A percentile compares a stretch with the other conserved stretches of the same genome.
These are phyloP conservation scores for Dexiosoma caninum DNA, from an alignment of 2,888 invertebrate species.

Conservation along the genomic window DNA sequence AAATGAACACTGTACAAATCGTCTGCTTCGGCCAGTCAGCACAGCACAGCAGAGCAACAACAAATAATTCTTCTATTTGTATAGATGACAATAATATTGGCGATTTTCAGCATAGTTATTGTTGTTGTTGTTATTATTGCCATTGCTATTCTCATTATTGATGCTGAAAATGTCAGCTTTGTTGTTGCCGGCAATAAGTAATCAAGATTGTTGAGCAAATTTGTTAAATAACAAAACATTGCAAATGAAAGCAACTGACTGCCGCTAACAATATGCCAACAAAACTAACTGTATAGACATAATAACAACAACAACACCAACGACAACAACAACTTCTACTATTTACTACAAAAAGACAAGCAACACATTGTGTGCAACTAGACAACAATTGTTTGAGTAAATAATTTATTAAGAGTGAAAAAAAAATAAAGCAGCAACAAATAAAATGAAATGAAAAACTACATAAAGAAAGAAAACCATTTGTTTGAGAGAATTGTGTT, in stretches of 20 bases:
- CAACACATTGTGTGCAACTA: conserved; percentile 20
- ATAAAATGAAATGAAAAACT: conserved; percentile 17
- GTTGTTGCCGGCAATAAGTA: conserved; percentile 30
- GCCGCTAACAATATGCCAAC: not conserved
- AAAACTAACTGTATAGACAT: not conserved
- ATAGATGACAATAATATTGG: conserved; percentile 3
- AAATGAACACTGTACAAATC: not conserved
- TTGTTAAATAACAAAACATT: conserved; percentile 51
- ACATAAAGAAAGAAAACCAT: conserved; percentile 36
- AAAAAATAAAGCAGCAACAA: not conserved
- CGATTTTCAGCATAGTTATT: not conserved
- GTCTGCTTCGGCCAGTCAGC: conserved; percentile 19
- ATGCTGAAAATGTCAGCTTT: no score
- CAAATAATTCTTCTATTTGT: conserved; percentile 27
- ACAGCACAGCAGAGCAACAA: conserved; percentile 1
- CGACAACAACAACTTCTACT: no score
- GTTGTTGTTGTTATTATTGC: not conserved
- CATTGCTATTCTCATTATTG: not conserved
- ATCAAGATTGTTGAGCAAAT: conserved; percentile 50
- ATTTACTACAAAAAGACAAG: not conserved
- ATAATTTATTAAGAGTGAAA: conserved; percentile 49
- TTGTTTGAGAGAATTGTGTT: not conserved
- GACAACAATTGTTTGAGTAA: conserved; percentile 58
- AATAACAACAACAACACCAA: not conserved
- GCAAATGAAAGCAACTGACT: conserved; percentile 4